Evolutionary conservation across 2,113 vertebrate species (phyloP).

Genomic region (Ciconia maguari): DNA sequence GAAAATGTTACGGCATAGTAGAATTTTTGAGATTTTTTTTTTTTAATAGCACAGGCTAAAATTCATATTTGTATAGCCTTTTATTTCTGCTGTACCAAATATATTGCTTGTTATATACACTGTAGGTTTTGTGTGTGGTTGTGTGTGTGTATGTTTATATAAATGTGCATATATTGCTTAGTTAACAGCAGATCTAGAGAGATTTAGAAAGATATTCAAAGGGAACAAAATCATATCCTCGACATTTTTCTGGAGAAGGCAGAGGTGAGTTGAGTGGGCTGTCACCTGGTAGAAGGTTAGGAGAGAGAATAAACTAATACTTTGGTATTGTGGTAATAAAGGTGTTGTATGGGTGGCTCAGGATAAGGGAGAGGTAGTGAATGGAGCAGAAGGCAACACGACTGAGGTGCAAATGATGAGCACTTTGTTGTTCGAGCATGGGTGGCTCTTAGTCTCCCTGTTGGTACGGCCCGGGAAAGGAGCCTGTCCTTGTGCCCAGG

Average conservation of each 20-base stretch:
- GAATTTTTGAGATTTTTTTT: neutral
- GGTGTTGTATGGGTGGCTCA: neutral
- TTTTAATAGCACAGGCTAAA: neutral
- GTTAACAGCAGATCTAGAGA: neutral
- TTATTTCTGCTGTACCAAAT: neutral
- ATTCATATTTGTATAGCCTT: neutral
- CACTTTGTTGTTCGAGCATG: rapidly evolving
- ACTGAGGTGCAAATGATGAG: rapidly evolving
- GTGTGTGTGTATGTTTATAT: neutral
- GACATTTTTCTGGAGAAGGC: neutral
- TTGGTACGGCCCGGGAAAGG: too few relatives aligned
- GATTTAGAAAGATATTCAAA: neutral
- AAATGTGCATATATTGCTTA: too few relatives aligned
- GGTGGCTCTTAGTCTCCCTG: too few relatives aligned
- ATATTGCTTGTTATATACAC: rapidly evolving
- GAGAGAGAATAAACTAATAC: neutral
- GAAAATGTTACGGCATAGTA: neutral
- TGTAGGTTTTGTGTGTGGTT: neutral
- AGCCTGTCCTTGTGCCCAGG: neutral
- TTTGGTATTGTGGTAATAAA: neutral
- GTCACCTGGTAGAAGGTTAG: neutral
- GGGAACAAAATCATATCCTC: neutral
- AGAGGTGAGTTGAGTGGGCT: neutral
- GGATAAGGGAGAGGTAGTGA: neutral
- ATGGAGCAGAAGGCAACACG: neutral